phyloP scores from a whole-genome alignment of 1,140 invertebrate genomes.

The Pectinophora gossypiella region DNA sequence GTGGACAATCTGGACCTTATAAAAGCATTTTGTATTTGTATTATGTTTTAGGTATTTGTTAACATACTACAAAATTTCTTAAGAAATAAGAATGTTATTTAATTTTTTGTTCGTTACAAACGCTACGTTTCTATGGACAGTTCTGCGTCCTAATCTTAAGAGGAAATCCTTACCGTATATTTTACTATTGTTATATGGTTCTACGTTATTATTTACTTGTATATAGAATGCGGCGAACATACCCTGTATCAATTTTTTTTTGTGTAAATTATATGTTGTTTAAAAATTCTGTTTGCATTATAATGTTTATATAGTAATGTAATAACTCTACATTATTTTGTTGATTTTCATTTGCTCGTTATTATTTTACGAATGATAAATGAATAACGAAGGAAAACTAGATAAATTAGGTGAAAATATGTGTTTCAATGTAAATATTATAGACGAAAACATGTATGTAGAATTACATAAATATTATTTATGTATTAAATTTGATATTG shows the following conservation, averaged over 20 bases:
- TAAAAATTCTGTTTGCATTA: conserved; percentile 34
- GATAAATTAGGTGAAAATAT: conserved; percentile 63
- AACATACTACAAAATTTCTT: too few species aligned
- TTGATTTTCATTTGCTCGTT: conserved; percentile 49
- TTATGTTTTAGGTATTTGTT: too few species aligned
- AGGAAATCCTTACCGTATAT: too few species aligned
- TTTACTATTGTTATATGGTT: too few species aligned
- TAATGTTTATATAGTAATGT: conserved; percentile 33
- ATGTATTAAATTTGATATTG: conserved; percentile 76
- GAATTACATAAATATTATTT: conserved; percentile 73
- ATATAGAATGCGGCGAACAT: too few species aligned
- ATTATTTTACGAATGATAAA: conserved; percentile 43
- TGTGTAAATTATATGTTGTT: not conserved
- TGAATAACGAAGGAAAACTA: conserved; percentile 37
- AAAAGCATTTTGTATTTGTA: too few species aligned
- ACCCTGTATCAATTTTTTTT: conserved; percentile 43
- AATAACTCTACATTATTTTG: conserved; percentile 43
- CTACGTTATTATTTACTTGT: too few species aligned
- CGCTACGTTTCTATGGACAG: too few species aligned
- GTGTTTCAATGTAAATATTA: conserved; percentile 72
- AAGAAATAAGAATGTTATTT: too few species aligned
- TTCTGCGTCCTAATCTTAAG: too few species aligned
- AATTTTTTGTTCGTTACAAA: too few species aligned
- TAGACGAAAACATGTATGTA: conserved; percentile 72
- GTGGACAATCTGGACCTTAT: too few species aligned